A percentile compares a stretch with the other conserved stretches of the same genome.
Evolutionary conservation across 2,113 vertebrate genomes (phyloP).

Genomic region (Ibidorhyncha struthersii): DNA sequence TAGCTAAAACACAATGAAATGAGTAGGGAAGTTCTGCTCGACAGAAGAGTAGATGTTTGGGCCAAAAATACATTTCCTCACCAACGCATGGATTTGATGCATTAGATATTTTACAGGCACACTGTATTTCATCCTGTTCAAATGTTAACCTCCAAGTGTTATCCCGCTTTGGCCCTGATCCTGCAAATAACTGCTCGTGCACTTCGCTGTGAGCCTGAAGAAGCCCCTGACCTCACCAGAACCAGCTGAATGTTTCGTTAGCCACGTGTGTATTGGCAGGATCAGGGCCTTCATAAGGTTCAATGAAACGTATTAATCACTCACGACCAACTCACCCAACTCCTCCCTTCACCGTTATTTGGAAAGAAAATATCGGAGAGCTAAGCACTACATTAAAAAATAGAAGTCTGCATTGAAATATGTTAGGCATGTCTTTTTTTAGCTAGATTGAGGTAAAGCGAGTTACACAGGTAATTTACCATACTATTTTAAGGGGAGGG

Average conservation of each 20-base stretch:
- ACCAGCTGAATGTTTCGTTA: neutral
- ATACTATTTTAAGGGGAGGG: neutral
- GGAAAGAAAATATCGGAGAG: constrained; percentile 42
- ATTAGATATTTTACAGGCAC: neutral
- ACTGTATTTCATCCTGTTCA: neutral
- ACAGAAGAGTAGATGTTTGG: neutral
- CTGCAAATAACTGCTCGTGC: neutral
- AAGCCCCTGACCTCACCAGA: neutral
- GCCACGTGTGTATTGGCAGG: neutral
- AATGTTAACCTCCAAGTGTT: neutral
- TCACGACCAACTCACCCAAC: constrained; percentile 39
- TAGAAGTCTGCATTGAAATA: constrained; percentile 15
- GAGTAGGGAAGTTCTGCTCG: neutral
- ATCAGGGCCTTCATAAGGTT: constrained; percentile 44
- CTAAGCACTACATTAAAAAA: neutral
- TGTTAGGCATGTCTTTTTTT: constrained; percentile 3
- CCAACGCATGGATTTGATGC: neutral
- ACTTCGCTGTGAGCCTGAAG: neutral
- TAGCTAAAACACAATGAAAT: neutral
- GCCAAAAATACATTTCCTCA: neutral
- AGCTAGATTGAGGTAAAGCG: constrained; percentile 1
- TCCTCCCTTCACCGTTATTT: constrained; percentile 9
- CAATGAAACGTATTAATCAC: constrained; percentile 42
- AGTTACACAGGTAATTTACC: neutral
- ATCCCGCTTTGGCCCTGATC: neutral